A percentile compares a stretch with the other conserved stretches of the same genome.
Evolutionary conservation across 2,888 invertebrate genomes (phyloP).

Genomic region (Smittia aterrima): DNA sequence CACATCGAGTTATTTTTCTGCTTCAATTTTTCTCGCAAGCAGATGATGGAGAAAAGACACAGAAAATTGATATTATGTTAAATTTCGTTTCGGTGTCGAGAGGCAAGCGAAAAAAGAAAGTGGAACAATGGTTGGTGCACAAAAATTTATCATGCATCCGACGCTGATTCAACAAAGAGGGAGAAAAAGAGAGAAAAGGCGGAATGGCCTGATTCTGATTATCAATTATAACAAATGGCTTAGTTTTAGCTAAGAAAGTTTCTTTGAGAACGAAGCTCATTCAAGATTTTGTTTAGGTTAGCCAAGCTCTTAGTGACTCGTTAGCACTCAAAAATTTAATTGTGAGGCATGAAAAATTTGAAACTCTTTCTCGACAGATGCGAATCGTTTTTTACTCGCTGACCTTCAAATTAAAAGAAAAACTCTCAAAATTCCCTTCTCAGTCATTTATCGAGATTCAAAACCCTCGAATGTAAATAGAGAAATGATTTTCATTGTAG

Average conservation of each 20-base stretch:
- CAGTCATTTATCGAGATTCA: not conserved
- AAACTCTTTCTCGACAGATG: no score
- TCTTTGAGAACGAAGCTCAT: no score
- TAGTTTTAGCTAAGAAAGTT: not conserved
- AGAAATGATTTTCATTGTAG: conserved; percentile 3
- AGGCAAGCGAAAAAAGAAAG: not conserved
- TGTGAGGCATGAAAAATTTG: no score
- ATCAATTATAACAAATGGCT: conserved; percentile 9
- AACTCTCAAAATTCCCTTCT: no score
- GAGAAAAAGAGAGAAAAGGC: not conserved
- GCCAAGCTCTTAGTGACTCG: no score
- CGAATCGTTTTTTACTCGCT: no score
- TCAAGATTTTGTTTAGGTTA: no score
- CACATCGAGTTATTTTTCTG: not conserved
- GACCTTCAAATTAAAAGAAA: no score
- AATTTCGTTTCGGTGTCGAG: not conserved
- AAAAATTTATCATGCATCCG: not conserved
- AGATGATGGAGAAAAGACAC: not conserved
- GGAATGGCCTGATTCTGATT: conserved; percentile 13
- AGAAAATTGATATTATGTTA: not conserved
- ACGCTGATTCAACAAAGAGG: not conserved
- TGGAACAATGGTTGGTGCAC: conserved; percentile 13
- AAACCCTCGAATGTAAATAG: not conserved
- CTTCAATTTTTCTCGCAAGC: not conserved
- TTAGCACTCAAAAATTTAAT: no score